phyloP scores from a whole-genome alignment of 30 jellyfish, hydroid and myxozoan genomes.

The Cassiopea andromeda region DNA sequence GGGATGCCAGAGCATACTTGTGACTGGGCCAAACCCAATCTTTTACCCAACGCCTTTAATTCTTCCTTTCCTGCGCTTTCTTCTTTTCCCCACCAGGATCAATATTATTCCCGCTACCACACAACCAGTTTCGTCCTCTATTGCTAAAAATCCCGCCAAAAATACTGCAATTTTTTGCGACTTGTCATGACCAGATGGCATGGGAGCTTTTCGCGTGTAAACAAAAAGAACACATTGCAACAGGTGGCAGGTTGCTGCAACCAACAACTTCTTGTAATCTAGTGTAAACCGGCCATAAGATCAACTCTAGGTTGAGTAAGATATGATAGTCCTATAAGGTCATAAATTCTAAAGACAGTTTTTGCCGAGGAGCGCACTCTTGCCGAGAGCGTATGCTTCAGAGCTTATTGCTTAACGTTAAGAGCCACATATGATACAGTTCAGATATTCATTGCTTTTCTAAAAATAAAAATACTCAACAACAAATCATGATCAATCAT shows the following conservation, averaged over 20 bases:
- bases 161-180: neutral
- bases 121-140: conserved; percentile 17
- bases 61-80: neutral
- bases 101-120: neutral
- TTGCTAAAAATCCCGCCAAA: conserved; percentile 2
- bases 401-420: no score
- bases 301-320: no score
- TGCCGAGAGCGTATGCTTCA: no score
- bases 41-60: conserved; percentile 15
- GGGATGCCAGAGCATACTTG: no score
- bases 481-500: no score
- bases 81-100: conserved; percentile 6
- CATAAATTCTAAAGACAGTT: no score
- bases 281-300: conserved; percentile 2
- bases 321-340: no score
- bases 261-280: neutral
- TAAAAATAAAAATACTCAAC: no score
- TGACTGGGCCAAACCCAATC: neutral
- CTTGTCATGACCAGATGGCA: neutral
- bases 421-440: no score
- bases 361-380: no score
- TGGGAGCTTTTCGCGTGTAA: conserved; percentile 6
- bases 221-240: conserved; percentile 8
- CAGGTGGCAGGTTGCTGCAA: conserved; percentile 21
- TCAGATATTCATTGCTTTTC: no score